Evolutionary conservation across 2,797 vertebrate species (phyloP), one percentile per base, ranked within the genome.

Genomic region (Otolemur crassicaudatus): DNA sequence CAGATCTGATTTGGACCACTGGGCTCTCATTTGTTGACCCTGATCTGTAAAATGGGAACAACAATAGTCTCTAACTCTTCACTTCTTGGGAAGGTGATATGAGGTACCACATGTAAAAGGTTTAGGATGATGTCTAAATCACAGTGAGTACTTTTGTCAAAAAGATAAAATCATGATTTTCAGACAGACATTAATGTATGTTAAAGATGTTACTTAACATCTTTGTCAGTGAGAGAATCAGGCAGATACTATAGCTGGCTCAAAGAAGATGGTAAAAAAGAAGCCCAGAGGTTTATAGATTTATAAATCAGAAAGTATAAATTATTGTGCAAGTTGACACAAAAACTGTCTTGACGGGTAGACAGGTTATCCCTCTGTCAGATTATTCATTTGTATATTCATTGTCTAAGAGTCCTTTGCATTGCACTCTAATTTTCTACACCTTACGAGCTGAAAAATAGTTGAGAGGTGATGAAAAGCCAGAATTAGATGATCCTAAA

Each of bases 231-330:
- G 23, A 65, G 31, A 49, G 61, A 70, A 53, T 76, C 37, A 77
- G 27, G 31, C 14, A 94, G 70, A 43, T 94, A 75, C 37, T 73
- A 10, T 67, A 94, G 43, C 10, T 85, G 16, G 43, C 70, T 93
- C 69, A 67, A 82, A 87, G 79, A 58, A 92, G 31, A 70, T 67
- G 29, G 29, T 43, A 9, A 23, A 81, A 69, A 70, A 85, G 22
- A 70, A 53, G 16, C 17, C 60, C 82, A 91, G 56, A 82, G 31
- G 56, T 96, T 86, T 75, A 95, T 86, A 82, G 31, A 49, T 96
- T 86, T 75, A 95, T 86, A 91, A 37, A 69, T 79, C 60, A 92
- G n/a, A 95, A 94, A 81, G 65, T 96, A 91, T 81, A 95, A 87
- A 94, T 95, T 91, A 85, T 89, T 83, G 94, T 83, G 16, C 65